Base-by-base conservation (phyloP, 2,797 vertebrate species). In the Helicolenus hilgendorfi region DNA sequence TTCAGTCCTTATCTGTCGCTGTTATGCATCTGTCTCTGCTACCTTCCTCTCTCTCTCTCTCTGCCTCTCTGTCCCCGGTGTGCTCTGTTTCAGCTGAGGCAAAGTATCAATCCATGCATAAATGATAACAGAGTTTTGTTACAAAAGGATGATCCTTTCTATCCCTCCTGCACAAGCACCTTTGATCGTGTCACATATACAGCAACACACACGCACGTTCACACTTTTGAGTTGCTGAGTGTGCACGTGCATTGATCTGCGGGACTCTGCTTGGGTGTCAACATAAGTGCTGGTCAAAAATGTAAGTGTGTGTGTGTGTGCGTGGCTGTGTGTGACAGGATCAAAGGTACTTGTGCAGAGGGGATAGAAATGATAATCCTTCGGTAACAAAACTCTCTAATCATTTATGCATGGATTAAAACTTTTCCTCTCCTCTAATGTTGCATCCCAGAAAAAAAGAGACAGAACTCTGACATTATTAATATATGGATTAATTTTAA, bases 401-500 rank as follows among this genome's bases (percentile, higher is more conserved):
- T 94, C 84, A 87, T 90, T 93, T 83, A 85, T 89, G 81, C 78
- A 86, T 83, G 88, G 91, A 87, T 94, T 92, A 91, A 87, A 94
- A 95, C 72, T 78, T 91, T 87, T 65, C 60, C 70, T 89, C 65
- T 82, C 49, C 68, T 91, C 67, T 83, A 58, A 75, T 84, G 79
- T 90, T 81, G 77, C 84, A 71, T 84, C 71, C 63, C 41, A 59
- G 5, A 81, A 78, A 89, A 81, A 83, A 81, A 83, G 31, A 81
- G 45, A 87, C 73, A 87, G 85, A 87, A 81, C 63, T 82, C 63
- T 92, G 89, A 93, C 90, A 84, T 89, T 88, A 85, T 93, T 88
- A 90, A 93, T 95, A 85, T 89, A 77, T 90, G 92, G 92, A 96
- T 94, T 94, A 84, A 83, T 93, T 92, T 93, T 81, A 92, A 93